A percentile compares a stretch with the other conserved stretches of the same genome.
phyloP scores from a whole-genome alignment of 2,888 invertebrate genomes.

The Pecten maximus region DNA sequence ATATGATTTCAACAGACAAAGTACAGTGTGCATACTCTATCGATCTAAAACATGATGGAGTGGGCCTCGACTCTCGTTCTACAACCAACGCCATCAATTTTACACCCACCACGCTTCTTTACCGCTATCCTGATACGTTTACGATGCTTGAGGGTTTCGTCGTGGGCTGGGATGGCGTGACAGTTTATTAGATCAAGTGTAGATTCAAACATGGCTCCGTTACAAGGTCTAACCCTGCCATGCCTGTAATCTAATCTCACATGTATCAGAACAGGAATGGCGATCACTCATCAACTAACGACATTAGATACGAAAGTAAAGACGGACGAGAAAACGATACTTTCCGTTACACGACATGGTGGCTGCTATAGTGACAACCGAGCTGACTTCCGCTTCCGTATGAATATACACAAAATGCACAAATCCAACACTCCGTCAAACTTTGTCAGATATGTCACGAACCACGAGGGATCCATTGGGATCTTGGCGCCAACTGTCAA shows the following conservation, averaged over 20 bases:
- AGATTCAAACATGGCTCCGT: neutral
- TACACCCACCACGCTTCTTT: neutral
- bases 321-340: neutral
- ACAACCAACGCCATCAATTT: neutral
- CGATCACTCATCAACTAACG: neutral
- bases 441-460: too few species aligned
- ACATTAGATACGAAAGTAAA: neutral
- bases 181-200: neutral
- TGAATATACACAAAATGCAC: too few species aligned
- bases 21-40: neutral
- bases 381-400: neutral
- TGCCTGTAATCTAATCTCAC: neutral
- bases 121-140: neutral
- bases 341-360: neutral
- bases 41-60: neutral
- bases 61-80: neutral
- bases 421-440: too few species aligned
- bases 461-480: too few species aligned
- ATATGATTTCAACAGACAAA: too few species aligned
- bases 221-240: neutral
- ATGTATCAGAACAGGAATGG: neutral
- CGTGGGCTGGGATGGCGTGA: neutral
- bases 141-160: neutral
- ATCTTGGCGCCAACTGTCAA: too few species aligned
- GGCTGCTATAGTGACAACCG: neutral